phyloP scores from a whole-genome alignment of 30 jellyfish, hydroid and myxozoan species.

The Haliclystus octoradiatus region DNA sequence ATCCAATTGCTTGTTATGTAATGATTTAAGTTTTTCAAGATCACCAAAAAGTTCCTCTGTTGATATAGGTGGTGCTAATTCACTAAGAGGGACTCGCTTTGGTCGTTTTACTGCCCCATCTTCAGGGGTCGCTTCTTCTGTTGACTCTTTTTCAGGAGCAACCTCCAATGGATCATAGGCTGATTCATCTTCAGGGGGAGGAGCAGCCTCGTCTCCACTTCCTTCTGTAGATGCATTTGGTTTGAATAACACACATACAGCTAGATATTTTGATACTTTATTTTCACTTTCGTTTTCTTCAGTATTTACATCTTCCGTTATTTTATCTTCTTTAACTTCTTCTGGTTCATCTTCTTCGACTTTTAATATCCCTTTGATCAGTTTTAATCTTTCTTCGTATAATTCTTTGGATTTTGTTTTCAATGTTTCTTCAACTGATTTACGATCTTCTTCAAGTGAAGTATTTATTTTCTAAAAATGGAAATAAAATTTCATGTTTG shows the following conservation, averaged over 20 bases:
- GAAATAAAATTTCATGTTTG: neutral
- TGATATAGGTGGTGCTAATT: conserved; percentile 86
- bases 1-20: conserved; percentile 47
- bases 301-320: conserved; percentile 5
- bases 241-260: neutral
- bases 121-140: neutral
- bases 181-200: neutral
- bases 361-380: conserved; percentile 49
- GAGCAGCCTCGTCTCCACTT: neutral
- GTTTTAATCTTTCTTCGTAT: conserved; percentile 58
- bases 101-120: conserved; percentile 33
- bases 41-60: conserved; percentile 72
- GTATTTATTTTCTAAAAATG: conserved; percentile 50
- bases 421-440: conserved; percentile 32
- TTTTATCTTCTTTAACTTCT: neutral
- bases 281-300: conserved; percentile 12
- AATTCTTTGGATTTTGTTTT: conserved; percentile 49
- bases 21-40: conserved; percentile 35
- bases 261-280: conserved; percentile 4
- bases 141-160: neutral
- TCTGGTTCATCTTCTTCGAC: neutral
- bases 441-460: conserved; percentile 43
- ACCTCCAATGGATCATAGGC: neutral
- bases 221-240: conserved; percentile 1
- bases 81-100: conserved; percentile 57